phyloP scores from a whole-genome alignment of 1,140 invertebrate genomes.

The Zaprionus kolodkinae region DNA sequence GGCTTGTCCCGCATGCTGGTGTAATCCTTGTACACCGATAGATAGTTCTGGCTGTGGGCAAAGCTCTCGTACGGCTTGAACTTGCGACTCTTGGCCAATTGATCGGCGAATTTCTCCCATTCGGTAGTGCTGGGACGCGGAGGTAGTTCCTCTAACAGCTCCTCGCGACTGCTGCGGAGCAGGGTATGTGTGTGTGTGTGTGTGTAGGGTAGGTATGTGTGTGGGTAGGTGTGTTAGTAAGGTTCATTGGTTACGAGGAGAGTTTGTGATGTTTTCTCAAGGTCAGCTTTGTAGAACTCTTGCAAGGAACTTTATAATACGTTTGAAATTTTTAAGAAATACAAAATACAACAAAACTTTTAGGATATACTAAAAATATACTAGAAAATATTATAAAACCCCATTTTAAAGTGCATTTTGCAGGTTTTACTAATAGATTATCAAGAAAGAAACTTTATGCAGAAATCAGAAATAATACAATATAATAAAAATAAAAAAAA shows the following conservation, averaged over 20 bases:
- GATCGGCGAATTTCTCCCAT: conserved; percentile 78
- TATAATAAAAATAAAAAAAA: neutral
- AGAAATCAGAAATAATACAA: neutral
- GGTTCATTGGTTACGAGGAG: conserved; percentile 4
- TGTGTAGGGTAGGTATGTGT: conserved; percentile 6
- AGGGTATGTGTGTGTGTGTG: conserved; percentile 2
- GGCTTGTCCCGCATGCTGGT: conserved; percentile 67
- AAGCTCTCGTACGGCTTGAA: conserved; percentile 75
- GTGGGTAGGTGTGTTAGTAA: conserved; percentile 31
- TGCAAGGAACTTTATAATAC: neutral
- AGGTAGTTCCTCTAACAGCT: conserved; percentile 37
- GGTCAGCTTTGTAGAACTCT: conserved; percentile 12
- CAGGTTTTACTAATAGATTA: neutral
- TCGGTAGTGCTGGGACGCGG: conserved; percentile 72
- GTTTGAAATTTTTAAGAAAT: neutral
- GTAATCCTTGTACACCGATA: conserved; percentile 74
- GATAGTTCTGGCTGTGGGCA: conserved; percentile 55
- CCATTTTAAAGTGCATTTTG: accelerated
- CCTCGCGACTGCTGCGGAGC: conserved; percentile 27
- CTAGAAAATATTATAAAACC: neutral
- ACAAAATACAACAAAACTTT: neutral
- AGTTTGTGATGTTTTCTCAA: neutral
- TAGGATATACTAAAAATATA: neutral
- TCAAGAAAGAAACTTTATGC: neutral
- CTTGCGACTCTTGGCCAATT: conserved; percentile 67